A percentile compares a stretch with the other conserved stretches of the same genome.
These are phyloP conservation scores for Leptinotarsa defecta DNA, from an alignment of 1,140 invertebrate genomes.

Conservation along the genomic window DNA sequence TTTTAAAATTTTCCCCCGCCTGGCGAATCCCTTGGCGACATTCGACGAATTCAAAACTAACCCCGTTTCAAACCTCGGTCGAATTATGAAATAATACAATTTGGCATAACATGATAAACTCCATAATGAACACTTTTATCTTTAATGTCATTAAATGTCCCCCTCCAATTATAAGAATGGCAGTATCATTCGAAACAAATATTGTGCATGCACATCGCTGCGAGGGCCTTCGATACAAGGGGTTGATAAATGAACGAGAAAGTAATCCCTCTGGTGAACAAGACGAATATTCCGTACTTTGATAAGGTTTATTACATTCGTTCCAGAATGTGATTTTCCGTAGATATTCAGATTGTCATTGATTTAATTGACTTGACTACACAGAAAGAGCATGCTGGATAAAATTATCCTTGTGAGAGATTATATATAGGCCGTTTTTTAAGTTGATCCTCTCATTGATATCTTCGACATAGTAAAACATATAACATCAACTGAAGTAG, in stretches of 20 bases:
- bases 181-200: constrained; percentile 30
- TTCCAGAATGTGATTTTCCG: background rate
- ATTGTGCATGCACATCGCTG: constrained; percentile 22
- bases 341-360: no score
- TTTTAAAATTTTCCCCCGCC: background rate
- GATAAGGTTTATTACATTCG: background rate
- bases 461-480: no score
- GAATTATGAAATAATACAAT: constrained; percentile 21
- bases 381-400: no score
- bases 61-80: constrained; percentile 2
- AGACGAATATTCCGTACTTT: background rate
- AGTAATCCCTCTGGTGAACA: constrained; percentile 13
- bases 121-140: constrained; percentile 27
- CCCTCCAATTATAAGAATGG: constrained; percentile 27
- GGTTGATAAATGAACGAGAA: constrained; percentile 27
- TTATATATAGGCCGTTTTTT: no score
- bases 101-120: constrained; percentile 27
- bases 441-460: no score
- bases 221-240: constrained; percentile 10
- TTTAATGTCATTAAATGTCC: constrained; percentile 27
- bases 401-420: no score
- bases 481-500: no score
- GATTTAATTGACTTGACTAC: no score
- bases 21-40: background rate
- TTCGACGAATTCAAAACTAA: background rate